A percentile compares a stretch with the other conserved stretches of the same genome.
These are phyloP conservation scores for Herpailurus yagouaroundi DNA, from an alignment of 2,113 vertebrate species.

Conservation along the genomic window DNA sequence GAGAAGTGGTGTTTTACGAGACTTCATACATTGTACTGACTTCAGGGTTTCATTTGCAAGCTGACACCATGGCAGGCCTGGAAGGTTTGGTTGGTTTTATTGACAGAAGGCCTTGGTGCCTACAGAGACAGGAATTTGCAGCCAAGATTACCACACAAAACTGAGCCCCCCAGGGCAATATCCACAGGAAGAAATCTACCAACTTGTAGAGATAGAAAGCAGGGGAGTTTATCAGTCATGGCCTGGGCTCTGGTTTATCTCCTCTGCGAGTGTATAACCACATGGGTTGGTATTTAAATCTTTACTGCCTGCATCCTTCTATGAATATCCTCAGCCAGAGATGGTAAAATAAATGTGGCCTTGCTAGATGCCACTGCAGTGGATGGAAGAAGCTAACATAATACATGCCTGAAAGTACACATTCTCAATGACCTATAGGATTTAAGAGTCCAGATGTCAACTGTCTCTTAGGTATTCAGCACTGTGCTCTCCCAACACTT, in stretches of 20 bases:
- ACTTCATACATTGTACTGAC: neutral
- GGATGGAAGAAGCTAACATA: neutral
- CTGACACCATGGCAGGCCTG: neutral
- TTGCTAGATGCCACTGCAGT: neutral
- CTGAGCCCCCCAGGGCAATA: neutral
- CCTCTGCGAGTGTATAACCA: neutral
- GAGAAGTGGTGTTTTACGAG: neutral
- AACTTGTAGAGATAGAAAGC: neutral
- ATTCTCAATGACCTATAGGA: neutral
- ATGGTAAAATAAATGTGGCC: neutral
- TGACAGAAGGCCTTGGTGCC: neutral
- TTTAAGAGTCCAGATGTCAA: neutral
- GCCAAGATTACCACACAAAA: neutral
- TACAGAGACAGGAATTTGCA: neutral
- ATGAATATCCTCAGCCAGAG: neutral
- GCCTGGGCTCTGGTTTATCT: neutral
- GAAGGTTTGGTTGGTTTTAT: neutral
- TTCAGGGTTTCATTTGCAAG: neutral
- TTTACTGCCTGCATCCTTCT: neutral
- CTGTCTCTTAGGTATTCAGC: neutral
- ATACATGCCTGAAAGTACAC: neutral
- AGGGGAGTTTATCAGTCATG: neutral
- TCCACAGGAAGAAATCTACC: neutral
- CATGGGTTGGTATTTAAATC: neutral
- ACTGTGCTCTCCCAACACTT: neutral